A percentile compares a stretch with the other conserved stretches of the same genome.
phyloP scores from a whole-genome alignment of 2,797 vertebrate species.

The Holocentrus rufus region DNA sequence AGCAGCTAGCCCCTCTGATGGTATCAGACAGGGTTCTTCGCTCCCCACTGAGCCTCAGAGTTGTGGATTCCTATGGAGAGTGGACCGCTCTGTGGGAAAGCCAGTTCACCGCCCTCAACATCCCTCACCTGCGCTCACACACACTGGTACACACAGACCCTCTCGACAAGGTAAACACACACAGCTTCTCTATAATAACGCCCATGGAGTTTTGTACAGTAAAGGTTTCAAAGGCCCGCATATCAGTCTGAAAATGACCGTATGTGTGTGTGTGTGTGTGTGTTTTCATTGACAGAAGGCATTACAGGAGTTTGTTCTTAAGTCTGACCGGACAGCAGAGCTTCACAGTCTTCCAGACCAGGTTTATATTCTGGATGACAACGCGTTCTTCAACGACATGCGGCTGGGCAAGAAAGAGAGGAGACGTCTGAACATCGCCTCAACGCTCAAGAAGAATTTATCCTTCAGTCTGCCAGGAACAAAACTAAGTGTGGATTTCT shows the following conservation, averaged over 20 bases:
- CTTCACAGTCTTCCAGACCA: slow-evolving; percentile 80
- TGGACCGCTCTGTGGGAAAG: slow-evolving; percentile 82
- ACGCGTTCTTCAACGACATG: slow-evolving; percentile 84
- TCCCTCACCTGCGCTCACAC: slow-evolving; percentile 85
- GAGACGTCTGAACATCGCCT: slow-evolving; percentile 73
- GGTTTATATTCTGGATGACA: slow-evolving; percentile 81
- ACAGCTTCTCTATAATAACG: neutral
- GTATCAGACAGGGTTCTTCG: slow-evolving; percentile 10
- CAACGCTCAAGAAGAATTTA: slow-evolving; percentile 73
- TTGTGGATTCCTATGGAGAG: slow-evolving; percentile 82
- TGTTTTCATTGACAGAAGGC: slow-evolving; percentile 71
- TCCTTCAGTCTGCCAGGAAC: slow-evolving; percentile 83
- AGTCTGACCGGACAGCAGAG: slow-evolving; percentile 68
- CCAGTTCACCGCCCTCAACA: slow-evolving; percentile 83
- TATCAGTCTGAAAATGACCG: neutral
- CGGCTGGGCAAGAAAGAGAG: slow-evolving; percentile 80
- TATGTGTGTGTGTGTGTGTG: neutral
- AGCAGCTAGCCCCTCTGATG: slow-evolving; percentile 13
- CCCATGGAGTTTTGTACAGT: neutral
- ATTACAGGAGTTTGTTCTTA: slow-evolving; percentile 79
- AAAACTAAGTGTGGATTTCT: slow-evolving; percentile 83
- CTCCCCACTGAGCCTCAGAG: slow-evolving; percentile 65
- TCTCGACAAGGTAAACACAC: slow-evolving; percentile 77
- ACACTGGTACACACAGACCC: slow-evolving; percentile 84
- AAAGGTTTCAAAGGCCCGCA: neutral